These are phyloP conservation scores for Pteromalus puparum DNA, from an alignment of 1,140 invertebrate genomes.

Conservation along the genomic window DNA sequence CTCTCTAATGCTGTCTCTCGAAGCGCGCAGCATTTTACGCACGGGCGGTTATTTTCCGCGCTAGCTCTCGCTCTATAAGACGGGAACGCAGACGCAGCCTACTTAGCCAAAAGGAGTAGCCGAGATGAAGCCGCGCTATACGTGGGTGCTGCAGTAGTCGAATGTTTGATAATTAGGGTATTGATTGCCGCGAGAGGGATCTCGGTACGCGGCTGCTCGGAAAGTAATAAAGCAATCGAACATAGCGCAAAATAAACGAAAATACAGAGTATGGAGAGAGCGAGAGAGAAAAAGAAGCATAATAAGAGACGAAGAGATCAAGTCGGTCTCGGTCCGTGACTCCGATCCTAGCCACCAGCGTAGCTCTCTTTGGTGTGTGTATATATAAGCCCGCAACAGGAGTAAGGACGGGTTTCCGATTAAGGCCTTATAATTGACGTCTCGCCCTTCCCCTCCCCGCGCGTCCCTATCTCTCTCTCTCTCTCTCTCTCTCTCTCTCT, in stretches of 20 bases:
- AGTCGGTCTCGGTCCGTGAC: conserved; percentile 17
- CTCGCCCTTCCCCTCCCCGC: conserved; percentile 59
- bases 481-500: conserved; percentile 14
- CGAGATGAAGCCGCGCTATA: neutral
- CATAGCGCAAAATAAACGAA: conserved; percentile 31
- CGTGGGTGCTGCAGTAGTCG: too few species aligned
- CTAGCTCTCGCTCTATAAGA: conserved; percentile 4
- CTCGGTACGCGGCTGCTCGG: too few species aligned
- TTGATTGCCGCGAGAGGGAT: too few species aligned
- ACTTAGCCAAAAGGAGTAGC: conserved; percentile 59
- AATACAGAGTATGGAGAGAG: conserved; percentile 42
- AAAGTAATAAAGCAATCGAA: too few species aligned
- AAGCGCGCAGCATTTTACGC: neutral
- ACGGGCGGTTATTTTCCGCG: conserved; percentile 45
- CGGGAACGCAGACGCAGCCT: conserved; percentile 55
- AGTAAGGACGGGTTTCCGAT: conserved; percentile 74
- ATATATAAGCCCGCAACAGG: conserved; percentile 64
- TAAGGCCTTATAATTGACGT: conserved; percentile 74
- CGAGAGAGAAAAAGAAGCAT: conserved; percentile 5
- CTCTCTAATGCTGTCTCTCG: neutral
- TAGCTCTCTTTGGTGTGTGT: conserved; percentile 57
- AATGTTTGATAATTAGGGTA: too few species aligned
- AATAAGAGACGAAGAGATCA: conserved; percentile 34
- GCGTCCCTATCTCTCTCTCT: neutral
- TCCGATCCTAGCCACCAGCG: neutral